These are phyloP conservation scores for Slavum lentiscoides DNA, from an alignment of 2,888 invertebrate genomes.

Conservation along the genomic window DNA sequence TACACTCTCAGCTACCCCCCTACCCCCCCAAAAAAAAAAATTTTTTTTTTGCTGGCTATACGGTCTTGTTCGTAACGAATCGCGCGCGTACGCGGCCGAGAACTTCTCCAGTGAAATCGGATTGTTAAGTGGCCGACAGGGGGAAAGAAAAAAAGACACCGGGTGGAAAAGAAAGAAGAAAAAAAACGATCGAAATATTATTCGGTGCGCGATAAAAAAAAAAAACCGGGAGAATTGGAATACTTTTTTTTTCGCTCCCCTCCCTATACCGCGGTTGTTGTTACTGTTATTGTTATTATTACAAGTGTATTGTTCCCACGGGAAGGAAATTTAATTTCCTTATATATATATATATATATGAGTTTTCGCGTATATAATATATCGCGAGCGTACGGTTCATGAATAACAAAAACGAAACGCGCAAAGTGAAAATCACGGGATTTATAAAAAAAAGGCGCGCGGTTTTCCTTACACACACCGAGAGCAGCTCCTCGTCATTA, in stretches of 20 bases:
- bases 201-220: too few relatives aligned
- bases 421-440: slow-evolving; percentile 31
- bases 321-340: slow-evolving; percentile 37
- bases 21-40: too few relatives aligned
- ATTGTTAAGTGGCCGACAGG: slow-evolving; percentile 15
- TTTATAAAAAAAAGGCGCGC: not conserved
- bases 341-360: not conserved
- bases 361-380: not conserved
- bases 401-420: slow-evolving; percentile 37
- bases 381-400: not conserved
- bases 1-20: too few relatives aligned
- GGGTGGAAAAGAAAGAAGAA: too few relatives aligned
- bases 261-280: too few relatives aligned
- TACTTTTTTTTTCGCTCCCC: too few relatives aligned
- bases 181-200: too few relatives aligned
- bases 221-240: too few relatives aligned
- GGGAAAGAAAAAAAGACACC: not conserved
- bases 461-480: not conserved
- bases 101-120: slow-evolving; percentile 8
- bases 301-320: slow-evolving; percentile 25
- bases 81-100: too few relatives aligned
- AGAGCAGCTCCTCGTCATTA: too few relatives aligned
- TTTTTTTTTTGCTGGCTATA: too few relatives aligned
- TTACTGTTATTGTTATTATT: slow-evolving; percentile 35
- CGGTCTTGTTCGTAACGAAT: too few relatives aligned